Evolutionary conservation across 2,797 vertebrate species (phyloP), one percentile per base, ranked within the genome.

Genomic region (Urocyon cinereoargenteus): DNA sequence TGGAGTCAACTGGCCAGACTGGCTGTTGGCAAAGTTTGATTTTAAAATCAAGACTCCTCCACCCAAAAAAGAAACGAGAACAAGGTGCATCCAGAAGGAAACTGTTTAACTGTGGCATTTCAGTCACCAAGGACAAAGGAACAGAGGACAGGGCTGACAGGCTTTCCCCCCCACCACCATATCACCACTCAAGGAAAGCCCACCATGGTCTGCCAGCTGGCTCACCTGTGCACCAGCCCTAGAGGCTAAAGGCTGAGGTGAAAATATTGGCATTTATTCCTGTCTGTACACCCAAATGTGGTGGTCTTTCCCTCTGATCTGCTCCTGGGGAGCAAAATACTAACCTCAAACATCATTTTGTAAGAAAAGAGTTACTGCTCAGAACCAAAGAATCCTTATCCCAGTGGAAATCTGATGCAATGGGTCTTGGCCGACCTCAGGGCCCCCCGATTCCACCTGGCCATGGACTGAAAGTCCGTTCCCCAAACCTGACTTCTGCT

Each of bases 171-270:
- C 11, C 1, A 0, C 3, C 64, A n/a, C 2, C 0, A 5, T 9
- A 5, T 6, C 1, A 0, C 3, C 31, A 6, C 55, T 15, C 11
- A 36, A 49, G 51, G n/a, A 28, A 84, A 24, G 7, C 73, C n/a
- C 0, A 0, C 1, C 3, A 16, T 0, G 4, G 19, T 36, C 18
- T 11, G 12, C 0, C 0, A 28, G 31, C 22, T 3, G 1, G 34
- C 31, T 14, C 1, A 0, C 51, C 49, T 0, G 10, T 49, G 14
- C 13, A 0, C 10, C 9, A 12, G 45, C 51, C 15, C 5, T 15
- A 4, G 19, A 0, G 21, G 21, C 40, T 14, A 5, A 34, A 34
- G 24, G 15, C 10, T 0, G 6, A 73, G 24, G 26, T 36, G 15
- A 19, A 66, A 34, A 49, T 21, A 49, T 59, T 18, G 70, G n/a